These are phyloP conservation scores for Drosophila sordidula DNA, from an alignment of 2,888 invertebrate genomes.

Conservation along the genomic window DNA sequence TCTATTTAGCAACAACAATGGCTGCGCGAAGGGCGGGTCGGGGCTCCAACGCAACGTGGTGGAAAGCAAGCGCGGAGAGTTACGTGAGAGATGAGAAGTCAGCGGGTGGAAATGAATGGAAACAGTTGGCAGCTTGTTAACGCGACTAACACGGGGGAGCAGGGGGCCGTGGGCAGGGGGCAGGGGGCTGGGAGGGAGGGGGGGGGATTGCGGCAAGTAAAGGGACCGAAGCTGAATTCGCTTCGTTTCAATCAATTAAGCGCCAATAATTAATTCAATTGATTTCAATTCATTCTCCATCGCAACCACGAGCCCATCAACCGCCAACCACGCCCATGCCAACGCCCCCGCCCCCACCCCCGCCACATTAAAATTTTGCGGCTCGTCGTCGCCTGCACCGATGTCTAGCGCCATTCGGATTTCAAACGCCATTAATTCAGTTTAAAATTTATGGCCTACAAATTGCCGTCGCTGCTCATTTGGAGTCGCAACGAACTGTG, in stretches of 20 bases:
- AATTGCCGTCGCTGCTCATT: slow-evolving; percentile 62
- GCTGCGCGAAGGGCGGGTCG: not conserved
- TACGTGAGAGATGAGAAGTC: slow-evolving; percentile 14
- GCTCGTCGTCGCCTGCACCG: slow-evolving; percentile 34
- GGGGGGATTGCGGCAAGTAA: not conserved
- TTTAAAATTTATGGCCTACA: slow-evolving; percentile 79
- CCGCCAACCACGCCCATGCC: slow-evolving; percentile 6
- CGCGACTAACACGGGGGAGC: not conserved
- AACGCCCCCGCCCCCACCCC: not conserved
- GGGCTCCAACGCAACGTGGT: not conserved
- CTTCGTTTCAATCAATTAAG: slow-evolving; percentile 83
- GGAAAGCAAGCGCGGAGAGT: slow-evolving; percentile 5
- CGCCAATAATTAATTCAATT: slow-evolving; percentile 84
- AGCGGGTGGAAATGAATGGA: slow-evolving; percentile 38
- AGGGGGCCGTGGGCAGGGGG: too few species aligned
- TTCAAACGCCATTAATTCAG: slow-evolving; percentile 78
- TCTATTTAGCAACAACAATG: slow-evolving; percentile 80
- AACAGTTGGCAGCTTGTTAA: slow-evolving; percentile 56
- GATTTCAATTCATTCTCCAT: slow-evolving; percentile 74
- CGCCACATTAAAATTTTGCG: slow-evolving; percentile 55
- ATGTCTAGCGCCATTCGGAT: slow-evolving; percentile 73
- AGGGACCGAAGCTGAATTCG: slow-evolving; percentile 48
- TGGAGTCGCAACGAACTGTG: slow-evolving; percentile 18
- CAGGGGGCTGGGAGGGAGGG: too few species aligned
- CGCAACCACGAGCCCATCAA: slow-evolving; percentile 30